A percentile compares a stretch with the other conserved stretches of the same genome.
These are phyloP conservation scores for Leptothorax acervorum DNA, from an alignment of 2,888 invertebrate genomes.

Conservation along the genomic window DNA sequence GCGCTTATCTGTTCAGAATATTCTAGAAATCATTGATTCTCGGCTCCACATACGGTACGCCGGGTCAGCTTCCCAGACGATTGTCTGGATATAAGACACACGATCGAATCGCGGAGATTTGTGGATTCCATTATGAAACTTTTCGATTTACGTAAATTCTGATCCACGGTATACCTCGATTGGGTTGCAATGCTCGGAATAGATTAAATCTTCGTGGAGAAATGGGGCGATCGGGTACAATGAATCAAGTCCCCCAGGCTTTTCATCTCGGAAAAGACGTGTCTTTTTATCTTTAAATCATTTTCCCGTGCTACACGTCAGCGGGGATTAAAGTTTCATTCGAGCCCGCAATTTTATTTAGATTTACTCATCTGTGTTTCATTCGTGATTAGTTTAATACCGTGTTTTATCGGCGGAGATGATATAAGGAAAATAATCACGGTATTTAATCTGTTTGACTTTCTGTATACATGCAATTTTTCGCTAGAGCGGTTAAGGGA, in stretches of 20 bases:
- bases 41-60: background rate
- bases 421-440: background rate
- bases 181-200: constrained; percentile 21
- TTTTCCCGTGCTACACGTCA: background rate
- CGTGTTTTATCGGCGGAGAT: background rate
- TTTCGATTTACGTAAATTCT: constrained; percentile 56
- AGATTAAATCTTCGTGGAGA: constrained; percentile 57
- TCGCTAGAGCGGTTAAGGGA: background rate
- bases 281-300: constrained; percentile 36
- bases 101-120: constrained; percentile 44
- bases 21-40: constrained; percentile 2
- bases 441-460: constrained; percentile 6
- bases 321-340: constrained; percentile 25
- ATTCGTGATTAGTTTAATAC: background rate
- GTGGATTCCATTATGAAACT: constrained; percentile 48
- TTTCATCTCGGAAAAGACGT: constrained; percentile 29
- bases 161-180: constrained; percentile 13
- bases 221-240: constrained; percentile 43
- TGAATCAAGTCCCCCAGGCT: constrained; percentile 46
- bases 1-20: constrained; percentile 11
- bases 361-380: constrained; percentile 3
- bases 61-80: background rate
- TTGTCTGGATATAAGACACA: constrained; percentile 40
- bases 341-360: constrained; percentile 11
- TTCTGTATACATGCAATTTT: background rate